A percentile compares a stretch with the other conserved stretches of the same genome.
Evolutionary conservation across 2,888 invertebrate species (phyloP).

Genomic region (Drosophila conformis): DNA sequence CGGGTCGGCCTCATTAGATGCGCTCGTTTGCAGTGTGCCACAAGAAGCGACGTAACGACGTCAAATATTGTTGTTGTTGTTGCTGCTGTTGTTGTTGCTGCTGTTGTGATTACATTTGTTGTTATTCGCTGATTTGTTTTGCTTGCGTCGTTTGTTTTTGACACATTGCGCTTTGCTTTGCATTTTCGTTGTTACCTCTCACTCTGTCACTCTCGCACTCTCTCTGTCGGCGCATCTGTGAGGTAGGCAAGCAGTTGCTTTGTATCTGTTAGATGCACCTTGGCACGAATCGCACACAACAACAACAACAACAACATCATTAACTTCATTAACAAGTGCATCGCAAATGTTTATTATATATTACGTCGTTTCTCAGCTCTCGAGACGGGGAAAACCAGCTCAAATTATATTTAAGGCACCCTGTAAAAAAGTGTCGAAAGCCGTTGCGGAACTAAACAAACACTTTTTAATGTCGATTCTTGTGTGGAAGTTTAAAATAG

Average conservation of each 20-base stretch:
- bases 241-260: slow-evolving; percentile 27
- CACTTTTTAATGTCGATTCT: background rate
- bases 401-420: background rate
- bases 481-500: background rate
- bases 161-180: slow-evolving; percentile 53
- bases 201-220: background rate
- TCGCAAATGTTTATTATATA: slow-evolving; percentile 54
- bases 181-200: slow-evolving; percentile 46
- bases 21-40: slow-evolving; percentile 65
- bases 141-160: slow-evolving; percentile 67
- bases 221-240: slow-evolving; percentile 17
- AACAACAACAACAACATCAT: slow-evolving; percentile 43
- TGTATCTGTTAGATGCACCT: slow-evolving; percentile 69
- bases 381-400: slow-evolving; percentile 11
- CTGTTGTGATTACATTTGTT: slow-evolving; percentile 34
- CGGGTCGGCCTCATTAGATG: slow-evolving; percentile 69
- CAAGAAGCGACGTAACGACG: slow-evolving; percentile 43
- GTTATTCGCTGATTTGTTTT: slow-evolving; percentile 69
- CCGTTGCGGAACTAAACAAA: background rate
- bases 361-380: slow-evolving; percentile 47
- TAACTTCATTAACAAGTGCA: slow-evolving; percentile 76
- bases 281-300: slow-evolving; percentile 62
- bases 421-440: background rate
- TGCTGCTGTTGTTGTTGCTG: background rate
- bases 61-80: slow-evolving; percentile 28